A percentile compares a stretch with the other conserved stretches of the same genome.
phyloP scores from a whole-genome alignment of 2,797 vertebrate genomes.

The Diplodus puntazzo region DNA sequence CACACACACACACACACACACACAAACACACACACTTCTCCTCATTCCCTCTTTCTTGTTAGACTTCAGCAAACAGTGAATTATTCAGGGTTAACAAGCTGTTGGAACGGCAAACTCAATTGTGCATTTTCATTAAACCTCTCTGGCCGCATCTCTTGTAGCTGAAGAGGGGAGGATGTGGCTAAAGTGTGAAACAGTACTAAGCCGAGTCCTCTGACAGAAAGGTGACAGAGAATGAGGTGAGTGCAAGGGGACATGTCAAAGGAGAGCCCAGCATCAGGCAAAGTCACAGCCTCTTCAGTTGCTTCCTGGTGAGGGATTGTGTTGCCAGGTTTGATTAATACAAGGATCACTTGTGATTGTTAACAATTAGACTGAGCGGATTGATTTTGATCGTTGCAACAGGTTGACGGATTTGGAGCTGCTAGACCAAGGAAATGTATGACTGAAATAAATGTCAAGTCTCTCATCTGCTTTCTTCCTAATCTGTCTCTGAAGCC shows the following conservation, averaged over 20 bases:
- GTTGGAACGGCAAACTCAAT: slow-evolving; percentile 69
- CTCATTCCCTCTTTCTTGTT: slow-evolving; percentile 23
- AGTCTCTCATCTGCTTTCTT: neutral
- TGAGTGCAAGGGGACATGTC: slow-evolving; percentile 26
- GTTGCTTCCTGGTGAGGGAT: slow-evolving; percentile 43
- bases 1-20: too few species aligned
- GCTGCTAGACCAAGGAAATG: neutral
- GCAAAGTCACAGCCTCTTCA: slow-evolving; percentile 24
- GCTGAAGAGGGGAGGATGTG: slow-evolving; percentile 30
- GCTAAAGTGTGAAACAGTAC: slow-evolving; percentile 47
- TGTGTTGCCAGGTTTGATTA: slow-evolving; percentile 48
- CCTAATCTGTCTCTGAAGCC: neutral
- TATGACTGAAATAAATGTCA: neutral
- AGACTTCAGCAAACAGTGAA: slow-evolving; percentile 70
- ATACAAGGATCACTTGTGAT: slow-evolving; percentile 45
- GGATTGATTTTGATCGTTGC: slow-evolving; percentile 22
- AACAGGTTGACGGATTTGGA: slow-evolving; percentile 5
- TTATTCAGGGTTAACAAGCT: slow-evolving; percentile 82
- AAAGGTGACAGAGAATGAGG: slow-evolving; percentile 39
- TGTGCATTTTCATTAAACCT: slow-evolving; percentile 75
- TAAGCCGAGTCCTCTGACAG: slow-evolving; percentile 21
- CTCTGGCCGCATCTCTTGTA: slow-evolving; percentile 6
- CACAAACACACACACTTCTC: neutral
- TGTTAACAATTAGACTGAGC: slow-evolving; percentile 30
- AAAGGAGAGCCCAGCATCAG: slow-evolving; percentile 33